These are phyloP conservation scores for Pandemis heparana DNA, from an alignment of 2,888 invertebrate species.

Conservation along the genomic window DNA sequence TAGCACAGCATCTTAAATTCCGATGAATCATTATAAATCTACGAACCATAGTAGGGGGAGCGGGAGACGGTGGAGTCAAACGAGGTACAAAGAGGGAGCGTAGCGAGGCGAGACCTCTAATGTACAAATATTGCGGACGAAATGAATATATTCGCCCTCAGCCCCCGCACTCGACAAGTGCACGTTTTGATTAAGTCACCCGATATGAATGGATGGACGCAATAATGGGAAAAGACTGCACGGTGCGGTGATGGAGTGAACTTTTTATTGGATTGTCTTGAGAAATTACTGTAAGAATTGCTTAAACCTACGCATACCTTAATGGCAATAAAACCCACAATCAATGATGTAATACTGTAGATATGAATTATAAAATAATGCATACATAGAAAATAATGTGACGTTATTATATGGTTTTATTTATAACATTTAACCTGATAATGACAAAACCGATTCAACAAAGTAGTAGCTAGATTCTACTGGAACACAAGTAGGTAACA, in stretches of 20 bases:
- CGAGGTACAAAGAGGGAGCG: conserved; percentile 66
- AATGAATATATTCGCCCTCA: conserved; percentile 81
- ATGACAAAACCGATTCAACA: too few species aligned
- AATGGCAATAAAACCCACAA: background rate
- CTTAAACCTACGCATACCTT: background rate
- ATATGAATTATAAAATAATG: too few species aligned
- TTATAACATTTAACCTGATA: too few species aligned
- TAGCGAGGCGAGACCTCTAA: conserved; percentile 83
- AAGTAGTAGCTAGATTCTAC: too few species aligned
- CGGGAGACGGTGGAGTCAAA: conserved; percentile 62
- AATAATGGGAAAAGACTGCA: conserved; percentile 57
- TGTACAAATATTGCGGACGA: conserved; percentile 85
- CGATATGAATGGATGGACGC: conserved; percentile 76
- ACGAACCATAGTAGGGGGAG: conserved; percentile 20
- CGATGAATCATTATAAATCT: background rate
- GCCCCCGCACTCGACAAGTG: conserved; percentile 63
- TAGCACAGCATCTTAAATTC: background rate
- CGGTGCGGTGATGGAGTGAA: conserved; percentile 61
- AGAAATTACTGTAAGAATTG: conserved; percentile 28
- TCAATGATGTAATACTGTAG: background rate
- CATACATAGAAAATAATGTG: too few species aligned
- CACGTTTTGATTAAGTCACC: conserved; percentile 80
- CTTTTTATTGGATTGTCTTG: conserved; percentile 54
- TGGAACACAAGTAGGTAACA: too few species aligned
- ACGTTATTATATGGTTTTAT: too few species aligned